Conservation (phyloP, 2,888 invertebrate genomes). For the Acronicta alni region DNA sequence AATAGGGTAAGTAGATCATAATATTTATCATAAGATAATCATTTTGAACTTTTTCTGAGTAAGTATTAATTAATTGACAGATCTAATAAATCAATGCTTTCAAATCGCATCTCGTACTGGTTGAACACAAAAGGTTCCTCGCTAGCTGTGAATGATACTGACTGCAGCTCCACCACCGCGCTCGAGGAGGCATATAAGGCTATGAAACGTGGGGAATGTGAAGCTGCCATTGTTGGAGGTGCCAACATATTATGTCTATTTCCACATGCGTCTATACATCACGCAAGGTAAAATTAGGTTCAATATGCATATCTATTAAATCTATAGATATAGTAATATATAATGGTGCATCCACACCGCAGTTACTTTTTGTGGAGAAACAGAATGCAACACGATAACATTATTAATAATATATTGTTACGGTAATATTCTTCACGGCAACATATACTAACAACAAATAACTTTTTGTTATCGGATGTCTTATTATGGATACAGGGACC, state of each 20-base stretch:
- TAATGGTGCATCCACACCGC: too few relatives aligned
- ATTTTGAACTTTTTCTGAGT: not conserved
- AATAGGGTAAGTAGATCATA: not conserved
- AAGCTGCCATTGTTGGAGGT: constrained; percentile 89
- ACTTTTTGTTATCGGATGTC: too few relatives aligned
- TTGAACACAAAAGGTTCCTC: constrained; percentile 68
- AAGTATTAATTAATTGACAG: not conserved
- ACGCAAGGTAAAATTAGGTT: constrained; percentile 24
- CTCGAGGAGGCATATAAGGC: constrained; percentile 64
- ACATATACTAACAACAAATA: too few relatives aligned
- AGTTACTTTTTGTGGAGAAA: too few relatives aligned
- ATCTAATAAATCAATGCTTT: constrained; percentile 57
- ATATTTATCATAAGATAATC: not conserved
- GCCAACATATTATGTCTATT: constrained; percentile 55
- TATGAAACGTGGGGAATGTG: constrained; percentile 63
- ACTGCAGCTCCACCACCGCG: constrained; percentile 60
- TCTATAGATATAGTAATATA: too few relatives aligned
- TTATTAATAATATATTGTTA: too few relatives aligned
- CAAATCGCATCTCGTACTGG: constrained; percentile 72
- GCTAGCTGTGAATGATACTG: constrained; percentile 58
- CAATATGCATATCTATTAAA: too few relatives aligned
- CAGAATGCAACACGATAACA: too few relatives aligned
- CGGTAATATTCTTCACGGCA: too few relatives aligned
- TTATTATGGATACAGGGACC: too few relatives aligned
- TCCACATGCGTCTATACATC: constrained; percentile 74